Percentiles rank a stretch among this genome's conserved stretches.
Evolutionary conservation across 2,797 vertebrate species (phyloP).

Genomic region (Rhincodon typus): DNA sequence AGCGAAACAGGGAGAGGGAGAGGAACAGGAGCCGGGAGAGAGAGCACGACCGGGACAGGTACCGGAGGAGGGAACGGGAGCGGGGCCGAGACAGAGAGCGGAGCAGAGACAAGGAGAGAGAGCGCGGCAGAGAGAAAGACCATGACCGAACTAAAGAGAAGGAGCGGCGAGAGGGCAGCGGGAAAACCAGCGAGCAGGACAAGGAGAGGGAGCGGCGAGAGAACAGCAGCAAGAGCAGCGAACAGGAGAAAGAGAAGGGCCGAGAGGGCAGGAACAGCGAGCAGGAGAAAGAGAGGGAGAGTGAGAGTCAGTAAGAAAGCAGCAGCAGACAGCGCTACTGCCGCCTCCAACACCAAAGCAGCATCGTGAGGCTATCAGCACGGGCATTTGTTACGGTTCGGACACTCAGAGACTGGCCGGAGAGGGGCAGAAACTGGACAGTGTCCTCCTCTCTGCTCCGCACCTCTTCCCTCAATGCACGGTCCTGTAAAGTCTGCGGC

Average conservation of each 20-base stretch:
- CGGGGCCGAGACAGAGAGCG: conserved; percentile 52
- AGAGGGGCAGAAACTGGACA: too few species aligned
- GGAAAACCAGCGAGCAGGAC: conserved; percentile 30
- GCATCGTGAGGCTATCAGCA: not conserved
- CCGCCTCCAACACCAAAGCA: not conserved
- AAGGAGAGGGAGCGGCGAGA: conserved; percentile 49
- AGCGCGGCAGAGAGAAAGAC: conserved; percentile 36
- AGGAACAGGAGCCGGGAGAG: conserved; percentile 54
- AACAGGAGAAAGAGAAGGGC: conserved; percentile 52
- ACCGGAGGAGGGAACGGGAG: conserved; percentile 52
- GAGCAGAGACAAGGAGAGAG: conserved; percentile 50
- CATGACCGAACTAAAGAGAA: too few species aligned
- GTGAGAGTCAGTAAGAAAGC: conserved; percentile 44
- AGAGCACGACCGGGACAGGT: conserved; percentile 55
- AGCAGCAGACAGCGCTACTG: not conserved
- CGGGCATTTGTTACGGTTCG: too few species aligned
- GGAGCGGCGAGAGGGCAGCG: too few species aligned
- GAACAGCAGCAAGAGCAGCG: conserved; percentile 57
- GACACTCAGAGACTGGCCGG: too few species aligned
- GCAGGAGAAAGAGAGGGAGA: conserved; percentile 64
- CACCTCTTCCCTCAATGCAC: too few species aligned
- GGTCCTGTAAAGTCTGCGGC: too few species aligned
- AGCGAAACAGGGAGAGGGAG: conserved; percentile 62
- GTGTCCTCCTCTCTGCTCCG: too few species aligned
- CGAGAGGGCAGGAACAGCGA: conserved; percentile 58